Conservation (phyloP, 1,140 invertebrate species). For the Drosophila yakuba region DNA sequence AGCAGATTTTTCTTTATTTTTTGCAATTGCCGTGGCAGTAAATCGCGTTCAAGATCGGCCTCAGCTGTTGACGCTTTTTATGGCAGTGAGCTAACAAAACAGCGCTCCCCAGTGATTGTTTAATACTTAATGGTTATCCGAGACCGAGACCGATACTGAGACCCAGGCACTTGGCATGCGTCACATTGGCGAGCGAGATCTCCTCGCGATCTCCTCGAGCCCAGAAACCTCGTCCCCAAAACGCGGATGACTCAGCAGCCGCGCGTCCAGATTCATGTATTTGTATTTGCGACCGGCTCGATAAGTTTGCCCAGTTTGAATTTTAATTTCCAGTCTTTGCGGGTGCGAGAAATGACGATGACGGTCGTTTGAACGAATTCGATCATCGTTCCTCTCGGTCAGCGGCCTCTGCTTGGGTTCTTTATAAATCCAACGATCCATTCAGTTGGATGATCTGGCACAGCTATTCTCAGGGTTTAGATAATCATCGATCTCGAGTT, state of each 20-base stretch:
- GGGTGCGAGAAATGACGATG: conserved; percentile 23
- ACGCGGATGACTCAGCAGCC: conserved; percentile 32
- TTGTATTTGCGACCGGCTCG: conserved; percentile 3
- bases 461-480: conserved; percentile 6
- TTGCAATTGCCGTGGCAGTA: conserved; percentile 20
- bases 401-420: conserved; percentile 28
- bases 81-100: conserved; percentile 39
- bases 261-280: conserved; percentile 18
- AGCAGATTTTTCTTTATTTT: conserved; percentile 5
- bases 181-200: conserved; percentile 35
- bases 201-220: conserved; percentile 9
- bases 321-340: conserved; percentile 26
- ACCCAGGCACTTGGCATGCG: conserved; percentile 35
- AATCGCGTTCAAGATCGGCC: conserved; percentile 40
- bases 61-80: conserved; percentile 35
- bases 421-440: conserved; percentile 6
- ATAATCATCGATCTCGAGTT: background rate
- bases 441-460: conserved; percentile 7
- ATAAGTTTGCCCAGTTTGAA: conserved; percentile 23
- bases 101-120: conserved; percentile 32
- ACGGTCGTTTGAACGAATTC: conserved; percentile 23
- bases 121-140: conserved; percentile 38
- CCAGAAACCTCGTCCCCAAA: conserved; percentile 25
- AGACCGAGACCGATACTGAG: background rate
- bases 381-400: conserved; percentile 43